These are phyloP conservation scores for Patella vulgata DNA, from an alignment of 1,140 invertebrate species.

Conservation along the genomic window DNA sequence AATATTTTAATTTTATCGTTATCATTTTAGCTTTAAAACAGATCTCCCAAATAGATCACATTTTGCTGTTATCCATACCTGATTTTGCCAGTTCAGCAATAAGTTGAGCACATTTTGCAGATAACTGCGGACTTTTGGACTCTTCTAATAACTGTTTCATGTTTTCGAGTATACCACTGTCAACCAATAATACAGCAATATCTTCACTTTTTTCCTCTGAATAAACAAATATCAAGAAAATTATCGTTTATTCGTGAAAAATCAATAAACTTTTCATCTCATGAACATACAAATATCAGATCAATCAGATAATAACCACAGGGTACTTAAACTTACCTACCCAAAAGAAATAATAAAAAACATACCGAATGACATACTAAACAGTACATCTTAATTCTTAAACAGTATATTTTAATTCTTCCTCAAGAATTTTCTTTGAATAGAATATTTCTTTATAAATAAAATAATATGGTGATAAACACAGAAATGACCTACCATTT, in stretches of 20 bases:
- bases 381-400: background rate
- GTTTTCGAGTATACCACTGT: conserved; percentile 38
- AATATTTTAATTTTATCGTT: too few species aligned
- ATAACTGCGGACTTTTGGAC: conserved; percentile 11
- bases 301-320: too few species aligned
- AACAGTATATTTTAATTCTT: background rate
- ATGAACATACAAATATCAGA: too few species aligned
- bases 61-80: too few species aligned
- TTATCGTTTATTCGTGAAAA: background rate
- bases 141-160: conserved; percentile 30
- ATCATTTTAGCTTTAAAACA: too few species aligned
- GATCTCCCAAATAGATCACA: too few species aligned
- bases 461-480: too few species aligned
- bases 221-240: background rate
- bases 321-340: too few species aligned
- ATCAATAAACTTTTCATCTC: background rate
- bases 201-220: conserved; percentile 36
- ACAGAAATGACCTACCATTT: background rate
- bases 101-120: conserved; percentile 52
- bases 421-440: background rate
- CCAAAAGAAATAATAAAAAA: background rate
- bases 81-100: conserved; percentile 64
- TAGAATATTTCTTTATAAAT: background rate
- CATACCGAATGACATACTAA: background rate
- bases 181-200: conserved; percentile 27